Base-by-base conservation (phyloP, 2,797 vertebrate genomes). In the Xerus rutilus region DNA sequence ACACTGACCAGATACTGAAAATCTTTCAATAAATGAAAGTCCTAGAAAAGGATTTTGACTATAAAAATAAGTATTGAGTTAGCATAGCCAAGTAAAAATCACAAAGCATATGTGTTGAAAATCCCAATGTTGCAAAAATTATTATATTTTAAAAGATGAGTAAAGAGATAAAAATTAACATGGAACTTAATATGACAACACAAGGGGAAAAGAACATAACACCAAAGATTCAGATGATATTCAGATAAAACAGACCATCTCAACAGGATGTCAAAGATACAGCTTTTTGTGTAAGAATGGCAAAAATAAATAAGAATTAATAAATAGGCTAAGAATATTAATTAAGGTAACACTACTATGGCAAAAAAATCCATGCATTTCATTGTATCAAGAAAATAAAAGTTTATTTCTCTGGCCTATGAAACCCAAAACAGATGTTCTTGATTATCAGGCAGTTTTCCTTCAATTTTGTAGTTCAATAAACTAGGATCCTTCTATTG, bases 151-250 rank as follows among this genome's bases (percentile, higher is more conserved):
- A 90, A 87, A 79, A 43, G 73, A 52, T 73, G 32, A 92, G 4
- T 65, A 92, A 91, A 94, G 15, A 84, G 12, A n/a, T 8, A 81
- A 86, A 83, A 89, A 81, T 89, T 83, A 76, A 47, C 25, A 35
- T 43, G 67, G 20, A 82, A 62, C 5, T 91, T 65, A 65, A 72
- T 14, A 79, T 49, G 52, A 92, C 57, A 79, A 52, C 11, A 52
- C 20, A 77, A 86, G 20, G 3, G 8, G 20, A 87, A 85, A 13
- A 64, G 18, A 54, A 76, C 3, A 12, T 77, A 25, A 8, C n/a
- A 54, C 18, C 15, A 82, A 81, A 65, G n/a, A 83, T 1, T 72
- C 54, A 65, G 52, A 65, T 39, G 30, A 54, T 54, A 70, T n/a
- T 79, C 45, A 93, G 13, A 76, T 47, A 94, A 93, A 84, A 9